These are phyloP conservation scores for Thomomys bottae DNA, from an alignment of 2,113 vertebrate genomes.

Conservation along the genomic window DNA sequence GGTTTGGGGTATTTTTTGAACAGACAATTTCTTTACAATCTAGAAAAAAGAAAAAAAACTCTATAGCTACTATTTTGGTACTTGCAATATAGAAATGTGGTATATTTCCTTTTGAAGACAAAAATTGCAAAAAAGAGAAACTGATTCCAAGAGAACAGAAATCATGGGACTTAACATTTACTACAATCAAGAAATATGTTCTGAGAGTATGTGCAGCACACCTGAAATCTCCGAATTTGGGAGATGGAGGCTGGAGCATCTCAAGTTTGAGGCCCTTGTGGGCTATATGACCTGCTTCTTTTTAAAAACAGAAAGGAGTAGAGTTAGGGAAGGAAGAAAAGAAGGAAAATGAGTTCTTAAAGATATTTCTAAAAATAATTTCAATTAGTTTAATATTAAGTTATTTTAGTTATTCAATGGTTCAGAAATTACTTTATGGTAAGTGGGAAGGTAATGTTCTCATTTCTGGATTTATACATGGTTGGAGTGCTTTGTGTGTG, in stretches of 20 bases:
- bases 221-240: too few relatives aligned
- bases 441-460: background rate
- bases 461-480: background rate
- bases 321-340: too few relatives aligned
- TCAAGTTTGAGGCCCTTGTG: too few relatives aligned
- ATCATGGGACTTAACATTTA: background rate
- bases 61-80: constrained; percentile 41
- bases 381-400: background rate
- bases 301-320: too few relatives aligned
- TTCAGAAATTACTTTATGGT: background rate
- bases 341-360: background rate
- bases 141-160: background rate
- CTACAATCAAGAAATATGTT: constrained; percentile 2
- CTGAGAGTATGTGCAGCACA: too few relatives aligned
- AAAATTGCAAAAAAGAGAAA: constrained; percentile 27
- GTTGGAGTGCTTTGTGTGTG: background rate
- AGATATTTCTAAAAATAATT: constrained; percentile 8
- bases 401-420: background rate
- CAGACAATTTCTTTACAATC: background rate
- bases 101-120: background rate
- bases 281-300: too few relatives aligned
- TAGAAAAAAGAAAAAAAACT: background rate
- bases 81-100: background rate
- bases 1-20: background rate
- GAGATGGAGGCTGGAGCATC: too few relatives aligned